These are phyloP conservation scores for Acanthacorydalis orientalis DNA, from an alignment of 2,888 invertebrate species.

Conservation along the genomic window DNA sequence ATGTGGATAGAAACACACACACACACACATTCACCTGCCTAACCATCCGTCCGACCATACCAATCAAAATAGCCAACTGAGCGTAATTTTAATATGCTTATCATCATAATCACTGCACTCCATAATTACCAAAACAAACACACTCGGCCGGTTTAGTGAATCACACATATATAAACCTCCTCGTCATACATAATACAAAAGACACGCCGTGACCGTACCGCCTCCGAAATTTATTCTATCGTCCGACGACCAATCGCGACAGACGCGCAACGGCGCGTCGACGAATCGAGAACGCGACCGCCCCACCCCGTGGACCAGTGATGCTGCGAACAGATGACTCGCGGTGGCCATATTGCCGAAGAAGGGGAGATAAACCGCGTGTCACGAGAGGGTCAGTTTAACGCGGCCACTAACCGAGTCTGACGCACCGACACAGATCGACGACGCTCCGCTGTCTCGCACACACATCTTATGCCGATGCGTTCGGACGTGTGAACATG, in stretches of 20 bases:
- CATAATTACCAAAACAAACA: conserved; percentile 8
- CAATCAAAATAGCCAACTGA: too few relatives aligned
- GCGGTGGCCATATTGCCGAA: conserved; percentile 14
- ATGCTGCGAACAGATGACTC: conserved; percentile 12
- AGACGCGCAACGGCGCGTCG: neutral
- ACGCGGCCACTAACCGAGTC: neutral
- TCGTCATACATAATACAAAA: neutral
- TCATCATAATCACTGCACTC: neutral
- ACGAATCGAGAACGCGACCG: neutral
- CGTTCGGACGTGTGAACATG: too few relatives aligned
- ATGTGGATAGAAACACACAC: too few relatives aligned
- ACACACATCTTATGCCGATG: too few relatives aligned
- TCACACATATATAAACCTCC: neutral
- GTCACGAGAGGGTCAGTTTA: neutral
- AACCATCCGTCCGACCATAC: too few relatives aligned
- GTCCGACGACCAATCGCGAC: neutral
- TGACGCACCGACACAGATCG: neutral
- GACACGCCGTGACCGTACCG: neutral
- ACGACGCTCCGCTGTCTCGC: too few relatives aligned
- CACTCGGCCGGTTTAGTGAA: neutral
- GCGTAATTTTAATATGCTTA: too few relatives aligned
- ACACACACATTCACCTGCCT: too few relatives aligned
- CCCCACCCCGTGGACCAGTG: conserved; percentile 12
- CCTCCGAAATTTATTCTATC: conserved; percentile 1
- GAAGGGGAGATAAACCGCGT: conserved; percentile 9